Conservation (phyloP, 2,797 vertebrate genomes). For the Limnodromus scolopaceus region DNA sequence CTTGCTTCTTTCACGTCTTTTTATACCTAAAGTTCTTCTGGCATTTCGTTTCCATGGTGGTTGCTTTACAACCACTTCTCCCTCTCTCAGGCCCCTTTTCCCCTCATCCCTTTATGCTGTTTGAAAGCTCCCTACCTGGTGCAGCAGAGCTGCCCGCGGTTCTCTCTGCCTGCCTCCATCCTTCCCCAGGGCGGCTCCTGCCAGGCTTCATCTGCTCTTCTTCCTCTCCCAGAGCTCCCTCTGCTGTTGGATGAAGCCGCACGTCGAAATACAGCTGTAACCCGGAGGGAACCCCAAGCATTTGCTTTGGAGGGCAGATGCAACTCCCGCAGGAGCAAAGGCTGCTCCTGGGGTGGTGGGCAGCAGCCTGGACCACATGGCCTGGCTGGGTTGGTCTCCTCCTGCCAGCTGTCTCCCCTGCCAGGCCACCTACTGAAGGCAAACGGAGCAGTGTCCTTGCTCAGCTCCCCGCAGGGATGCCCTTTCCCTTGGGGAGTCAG, state of each 20-base stretch:
- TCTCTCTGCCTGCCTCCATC: background rate
- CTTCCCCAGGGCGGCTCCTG: background rate
- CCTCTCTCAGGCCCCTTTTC: background rate
- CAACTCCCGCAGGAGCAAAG: background rate
- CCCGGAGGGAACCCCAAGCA: rapidly evolving
- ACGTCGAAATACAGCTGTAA: background rate
- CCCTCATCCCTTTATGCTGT: background rate
- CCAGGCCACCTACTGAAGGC: background rate
- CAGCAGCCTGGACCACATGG: background rate
- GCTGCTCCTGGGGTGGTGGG: background rate
- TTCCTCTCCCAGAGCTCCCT: constrained; percentile 66
- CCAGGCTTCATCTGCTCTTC: background rate
- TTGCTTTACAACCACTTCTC: background rate
- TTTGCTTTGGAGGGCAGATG: background rate
- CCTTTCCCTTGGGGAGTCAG: background rate
- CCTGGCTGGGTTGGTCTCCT: background rate
- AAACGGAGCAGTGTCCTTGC: background rate
- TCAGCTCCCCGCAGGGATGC: background rate
- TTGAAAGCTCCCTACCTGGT: background rate
- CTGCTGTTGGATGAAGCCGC: constrained; percentile 29
- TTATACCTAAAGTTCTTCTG: background rate
- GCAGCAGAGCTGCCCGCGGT: background rate
- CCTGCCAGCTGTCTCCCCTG: background rate
- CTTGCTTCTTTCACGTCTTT: background rate
- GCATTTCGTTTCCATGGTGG: background rate